A percentile compares a stretch with the other conserved stretches of the same genome.
Evolutionary conservation across 2,888 invertebrate species (phyloP).

Genomic region (Netelia melanura): DNA sequence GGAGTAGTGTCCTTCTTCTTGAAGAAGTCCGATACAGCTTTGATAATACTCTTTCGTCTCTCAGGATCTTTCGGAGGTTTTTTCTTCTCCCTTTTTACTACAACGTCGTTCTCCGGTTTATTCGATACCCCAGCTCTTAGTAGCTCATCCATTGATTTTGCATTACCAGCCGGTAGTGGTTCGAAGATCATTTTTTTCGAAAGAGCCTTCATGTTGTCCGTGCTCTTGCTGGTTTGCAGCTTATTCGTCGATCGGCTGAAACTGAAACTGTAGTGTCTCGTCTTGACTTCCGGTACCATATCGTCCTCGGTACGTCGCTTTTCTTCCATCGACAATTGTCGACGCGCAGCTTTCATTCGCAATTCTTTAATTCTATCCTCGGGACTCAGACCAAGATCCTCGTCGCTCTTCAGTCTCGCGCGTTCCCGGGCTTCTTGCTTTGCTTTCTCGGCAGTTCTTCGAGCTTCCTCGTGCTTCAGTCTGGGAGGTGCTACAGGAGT

Average conservation of each 20-base stretch:
- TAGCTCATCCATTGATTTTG: slow-evolving; percentile 82
- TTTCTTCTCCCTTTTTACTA: slow-evolving; percentile 83
- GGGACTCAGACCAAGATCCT: slow-evolving; percentile 90
- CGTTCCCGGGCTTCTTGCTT: slow-evolving; percentile 88
- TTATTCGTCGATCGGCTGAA: slow-evolving; percentile 72
- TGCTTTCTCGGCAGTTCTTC: slow-evolving; percentile 86
- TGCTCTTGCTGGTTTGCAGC: slow-evolving; percentile 82
- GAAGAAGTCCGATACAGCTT: slow-evolving; percentile 93
- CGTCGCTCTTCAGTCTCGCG: slow-evolving; percentile 90
- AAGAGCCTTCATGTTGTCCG: slow-evolving; percentile 81
- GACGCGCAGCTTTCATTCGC: slow-evolving; percentile 84
- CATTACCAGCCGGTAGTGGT: slow-evolving; percentile 72
- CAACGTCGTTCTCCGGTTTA: slow-evolving; percentile 65
- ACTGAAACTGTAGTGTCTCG: slow-evolving; percentile 76
- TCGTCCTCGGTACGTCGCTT: slow-evolving; percentile 74
- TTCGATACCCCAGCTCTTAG: slow-evolving; percentile 66
- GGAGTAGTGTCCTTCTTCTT: slow-evolving; percentile 88
- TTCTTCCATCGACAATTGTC: slow-evolving; percentile 81
- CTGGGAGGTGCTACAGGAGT: slow-evolving; percentile 86
- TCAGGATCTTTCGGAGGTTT: slow-evolving; percentile 89
- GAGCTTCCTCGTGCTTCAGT: slow-evolving; percentile 85
- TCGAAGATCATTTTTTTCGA: slow-evolving; percentile 76
- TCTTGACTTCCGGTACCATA: slow-evolving; percentile 67
- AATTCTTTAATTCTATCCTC: slow-evolving; percentile 88
- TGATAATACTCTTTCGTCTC: slow-evolving; percentile 93